Evolutionary conservation across 2,888 invertebrate genomes (phyloP), one percentile per base, ranked within the genome.

Genomic region (Sarcophaga caerulescens): DNA sequence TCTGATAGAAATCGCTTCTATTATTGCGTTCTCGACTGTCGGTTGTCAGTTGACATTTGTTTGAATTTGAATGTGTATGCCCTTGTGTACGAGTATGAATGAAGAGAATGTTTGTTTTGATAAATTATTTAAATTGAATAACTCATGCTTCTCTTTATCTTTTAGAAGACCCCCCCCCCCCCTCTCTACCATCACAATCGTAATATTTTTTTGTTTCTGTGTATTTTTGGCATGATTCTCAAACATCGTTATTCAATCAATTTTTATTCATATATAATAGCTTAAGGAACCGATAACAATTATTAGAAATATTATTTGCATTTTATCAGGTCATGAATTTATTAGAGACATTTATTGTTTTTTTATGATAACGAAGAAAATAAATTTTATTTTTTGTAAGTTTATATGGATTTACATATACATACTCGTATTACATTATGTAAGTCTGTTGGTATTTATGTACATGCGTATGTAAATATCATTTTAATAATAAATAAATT

Each of bases 121-220:
- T 69, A 69, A 69, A 68, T 68, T 68, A 45, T 68, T 68, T 47
- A 68, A 68, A 68, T 68, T 68, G 47, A 68, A 45, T 68, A 52
- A 12, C 45, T 68, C 21, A 45, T 45, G 47, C 19, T 45, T 68
- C 10, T 1, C 12, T 69, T 52, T 60, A 11, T 60, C 23, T 14
- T 52, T 69, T 47, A 69, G 23, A 52, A 23, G 21, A 23, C 47
- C 17, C 23, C 11, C 14, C 23, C 14, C 17, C 23, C 21, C 68
- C 45, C n/a, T n/a, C n/a, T n/a, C n/a, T n/a, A n/a, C n/a, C 45
- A 19, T 21, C 21, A 45, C 19, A 66, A 25, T 45, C 23, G 8
- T 52, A 21, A 52, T 69, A 47, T 52, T 17, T 52, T 17, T 52
- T 52, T 52, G 17, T 17, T 52, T 17, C 5, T 5, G 19, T 5